Percentiles rank a stretch among this genome's conserved stretches.
phyloP scores from a whole-genome alignment of 2,797 vertebrate species.

The Epinephelus coioides region DNA sequence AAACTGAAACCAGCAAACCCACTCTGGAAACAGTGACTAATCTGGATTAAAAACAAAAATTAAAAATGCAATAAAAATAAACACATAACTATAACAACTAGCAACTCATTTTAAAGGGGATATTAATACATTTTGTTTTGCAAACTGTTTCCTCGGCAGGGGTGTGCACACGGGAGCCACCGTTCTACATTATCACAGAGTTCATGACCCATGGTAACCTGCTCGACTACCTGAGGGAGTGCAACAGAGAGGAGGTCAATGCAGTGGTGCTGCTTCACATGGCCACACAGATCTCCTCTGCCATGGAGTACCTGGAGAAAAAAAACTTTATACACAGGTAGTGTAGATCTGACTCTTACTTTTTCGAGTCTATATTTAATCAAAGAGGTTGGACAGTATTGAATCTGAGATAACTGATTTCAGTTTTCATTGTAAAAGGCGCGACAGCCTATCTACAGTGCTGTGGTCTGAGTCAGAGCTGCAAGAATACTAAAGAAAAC shows the following conservation, averaged over 20 bases:
- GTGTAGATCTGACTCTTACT: not conserved
- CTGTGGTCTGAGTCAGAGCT: not conserved
- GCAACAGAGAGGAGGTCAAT: conserved; percentile 96
- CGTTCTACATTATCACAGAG: conserved; percentile 99
- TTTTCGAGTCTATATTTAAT: not conserved
- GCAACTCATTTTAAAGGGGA: not conserved
- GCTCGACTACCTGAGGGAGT: conserved; percentile 96
- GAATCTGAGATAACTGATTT: not conserved
- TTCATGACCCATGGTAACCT: conserved; percentile 99
- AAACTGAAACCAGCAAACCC: no score
- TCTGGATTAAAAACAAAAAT: no score
- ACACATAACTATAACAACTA: no score
- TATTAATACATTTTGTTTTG: not conserved
- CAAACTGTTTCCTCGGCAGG: conserved; percentile 79
- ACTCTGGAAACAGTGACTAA: no score
- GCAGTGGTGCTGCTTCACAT: conserved; percentile 98
- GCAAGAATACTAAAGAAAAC: not conserved
- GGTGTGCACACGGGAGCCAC: conserved; percentile 97
- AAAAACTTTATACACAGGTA: conserved; percentile 99
- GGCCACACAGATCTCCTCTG: conserved; percentile 99
- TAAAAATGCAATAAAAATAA: no score
- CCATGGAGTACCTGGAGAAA: conserved; percentile 99
- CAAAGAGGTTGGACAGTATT: not conserved
- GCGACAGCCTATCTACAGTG: not conserved
- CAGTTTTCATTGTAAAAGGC: not conserved